Conservation (phyloP, 2,113 vertebrate genomes). For the Laticauda colubrina region DNA sequence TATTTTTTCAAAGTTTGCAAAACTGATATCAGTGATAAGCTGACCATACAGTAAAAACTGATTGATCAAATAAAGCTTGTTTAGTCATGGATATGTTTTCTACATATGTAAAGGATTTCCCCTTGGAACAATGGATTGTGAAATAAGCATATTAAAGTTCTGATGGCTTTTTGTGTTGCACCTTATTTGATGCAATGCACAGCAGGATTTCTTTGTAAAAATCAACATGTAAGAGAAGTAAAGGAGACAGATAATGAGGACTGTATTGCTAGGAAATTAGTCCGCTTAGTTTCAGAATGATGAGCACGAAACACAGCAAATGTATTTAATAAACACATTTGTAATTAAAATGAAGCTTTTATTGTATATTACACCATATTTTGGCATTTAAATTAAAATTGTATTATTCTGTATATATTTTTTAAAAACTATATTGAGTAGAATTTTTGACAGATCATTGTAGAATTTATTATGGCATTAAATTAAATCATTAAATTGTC, state of each 20-base stretch:
- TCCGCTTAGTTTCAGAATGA: neutral
- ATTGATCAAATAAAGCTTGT: neutral
- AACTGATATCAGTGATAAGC: neutral
- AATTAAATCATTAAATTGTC: neutral
- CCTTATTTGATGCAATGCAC: neutral
- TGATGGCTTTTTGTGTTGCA: neutral
- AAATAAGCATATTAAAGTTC: neutral
- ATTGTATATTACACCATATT: neutral
- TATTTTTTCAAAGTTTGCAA: neutral
- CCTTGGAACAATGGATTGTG: neutral
- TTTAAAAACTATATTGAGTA: neutral
- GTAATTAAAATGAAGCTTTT: neutral
- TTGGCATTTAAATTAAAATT: neutral
- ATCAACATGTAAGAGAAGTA: neutral
- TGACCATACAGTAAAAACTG: neutral
- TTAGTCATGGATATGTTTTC: neutral
- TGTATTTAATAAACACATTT: neutral
- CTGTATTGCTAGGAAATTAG: neutral
- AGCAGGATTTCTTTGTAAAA: neutral
- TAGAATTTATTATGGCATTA: neutral
- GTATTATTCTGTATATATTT: neutral
- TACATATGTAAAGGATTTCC: neutral
- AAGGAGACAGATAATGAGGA: neutral
- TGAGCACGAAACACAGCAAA: neutral
- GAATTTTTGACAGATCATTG: conserved; percentile 2